These are phyloP conservation scores for Elymnias hypermnestra DNA, from an alignment of 1,140 invertebrate genomes.

Conservation along the genomic window DNA sequence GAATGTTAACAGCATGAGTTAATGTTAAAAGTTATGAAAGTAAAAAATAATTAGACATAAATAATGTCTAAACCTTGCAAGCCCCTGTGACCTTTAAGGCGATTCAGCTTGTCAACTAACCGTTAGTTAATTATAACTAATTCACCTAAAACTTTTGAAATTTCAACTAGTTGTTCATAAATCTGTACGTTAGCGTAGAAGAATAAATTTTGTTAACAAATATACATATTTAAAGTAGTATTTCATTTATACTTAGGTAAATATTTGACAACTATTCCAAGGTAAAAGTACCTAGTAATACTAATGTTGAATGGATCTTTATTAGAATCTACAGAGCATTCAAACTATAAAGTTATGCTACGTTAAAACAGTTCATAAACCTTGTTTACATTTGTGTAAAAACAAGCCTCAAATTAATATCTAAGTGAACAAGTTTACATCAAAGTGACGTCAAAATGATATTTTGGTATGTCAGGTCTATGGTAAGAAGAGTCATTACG, in stretches of 20 bases:
- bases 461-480: too few relatives aligned
- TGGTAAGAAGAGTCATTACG: too few relatives aligned
- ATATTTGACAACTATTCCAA: conserved; percentile 48
- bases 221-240: conserved; percentile 34
- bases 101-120: conserved; percentile 45
- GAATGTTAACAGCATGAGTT: neutral
- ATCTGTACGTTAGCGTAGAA: conserved; percentile 67
- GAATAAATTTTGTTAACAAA: conserved; percentile 70
- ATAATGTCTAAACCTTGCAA: conserved; percentile 21
- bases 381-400: conserved; percentile 11
- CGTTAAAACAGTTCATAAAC: conserved; percentile 37
- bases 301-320: conserved; percentile 29
- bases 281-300: conserved; percentile 52
- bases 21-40: neutral
- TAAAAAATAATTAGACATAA: conserved; percentile 11
- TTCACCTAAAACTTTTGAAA: conserved; percentile 61
- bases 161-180: conserved; percentile 56
- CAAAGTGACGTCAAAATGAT: too few relatives aligned
- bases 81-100: conserved; percentile 47
- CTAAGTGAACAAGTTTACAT: too few relatives aligned
- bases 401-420: too few relatives aligned
- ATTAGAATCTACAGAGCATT: conserved; percentile 51
- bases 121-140: conserved; percentile 41
- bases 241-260: conserved; percentile 40
- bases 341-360: conserved; percentile 53